phyloP scores from a whole-genome alignment of 2,797 vertebrate species.

The Benthosema pterotum region DNA sequence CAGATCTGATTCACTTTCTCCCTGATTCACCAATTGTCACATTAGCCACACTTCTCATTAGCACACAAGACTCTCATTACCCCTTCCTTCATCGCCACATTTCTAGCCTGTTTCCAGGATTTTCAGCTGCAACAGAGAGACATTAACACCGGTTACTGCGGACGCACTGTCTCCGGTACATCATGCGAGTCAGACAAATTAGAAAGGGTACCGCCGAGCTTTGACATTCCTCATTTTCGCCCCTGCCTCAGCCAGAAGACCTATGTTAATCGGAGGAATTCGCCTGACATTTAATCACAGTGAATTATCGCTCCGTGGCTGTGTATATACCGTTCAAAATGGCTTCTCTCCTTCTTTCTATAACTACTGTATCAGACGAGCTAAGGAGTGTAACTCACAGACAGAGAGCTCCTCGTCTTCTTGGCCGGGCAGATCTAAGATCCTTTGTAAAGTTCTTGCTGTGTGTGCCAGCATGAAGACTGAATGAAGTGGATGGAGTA shows the following conservation, averaged over 20 bases:
- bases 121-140: background rate
- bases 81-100: constrained; percentile 60
- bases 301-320: constrained; percentile 33
- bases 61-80: constrained; percentile 67
- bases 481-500: background rate
- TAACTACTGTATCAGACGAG: constrained; percentile 32
- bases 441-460: constrained; percentile 1
- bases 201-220: constrained; percentile 46
- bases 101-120: constrained; percentile 47
- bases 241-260: constrained; percentile 44
- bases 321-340: constrained; percentile 9
- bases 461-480: background rate
- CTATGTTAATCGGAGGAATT: constrained; percentile 54
- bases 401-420: constrained; percentile 25
- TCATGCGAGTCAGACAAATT: constrained; percentile 55
- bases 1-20: constrained; percentile 69
- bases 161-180: constrained; percentile 38
- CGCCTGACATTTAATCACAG: constrained; percentile 59
- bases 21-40: constrained; percentile 67
- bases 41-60: constrained; percentile 77
- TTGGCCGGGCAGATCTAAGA: constrained; percentile 7
- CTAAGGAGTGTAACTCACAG: constrained; percentile 28
- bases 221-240: constrained; percentile 39
- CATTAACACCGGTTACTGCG: constrained; percentile 55
- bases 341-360: constrained; percentile 15